phyloP scores from a whole-genome alignment of 2,888 invertebrate genomes.

The Leucoma salicis region DNA sequence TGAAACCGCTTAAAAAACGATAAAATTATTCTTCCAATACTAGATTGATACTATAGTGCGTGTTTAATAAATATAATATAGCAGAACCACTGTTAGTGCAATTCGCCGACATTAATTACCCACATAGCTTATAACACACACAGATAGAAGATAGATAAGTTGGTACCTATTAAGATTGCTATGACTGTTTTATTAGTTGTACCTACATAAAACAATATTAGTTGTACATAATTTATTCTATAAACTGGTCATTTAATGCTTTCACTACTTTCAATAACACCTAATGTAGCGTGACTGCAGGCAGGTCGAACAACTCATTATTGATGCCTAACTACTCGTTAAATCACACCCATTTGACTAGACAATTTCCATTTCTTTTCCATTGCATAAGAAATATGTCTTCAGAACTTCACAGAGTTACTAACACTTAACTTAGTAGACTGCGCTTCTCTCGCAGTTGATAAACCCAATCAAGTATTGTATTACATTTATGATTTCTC shows the following conservation, averaged over 20 bases:
- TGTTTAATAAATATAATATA: too few species aligned
- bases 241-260: conserved; percentile 28
- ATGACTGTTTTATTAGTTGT: too few species aligned
- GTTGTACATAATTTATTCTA: not conserved
- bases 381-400: conserved; percentile 16
- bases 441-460: conserved; percentile 7
- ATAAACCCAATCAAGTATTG: conserved; percentile 41
- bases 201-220: too few species aligned
- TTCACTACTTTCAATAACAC: conserved; percentile 48
- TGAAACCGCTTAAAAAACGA: too few species aligned
- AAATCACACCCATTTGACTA: conserved; percentile 40
- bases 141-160: too few species aligned
- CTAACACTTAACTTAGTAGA: not conserved
- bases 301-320: conserved; percentile 49
- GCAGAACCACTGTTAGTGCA: too few species aligned
- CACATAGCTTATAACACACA: too few species aligned
- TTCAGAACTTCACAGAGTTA: not conserved
- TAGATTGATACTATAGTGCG: too few species aligned
- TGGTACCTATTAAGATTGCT: too few species aligned
- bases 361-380: conserved; percentile 37
- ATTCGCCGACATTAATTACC: too few species aligned
- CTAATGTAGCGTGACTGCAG: conserved; percentile 53
- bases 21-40: too few species aligned
- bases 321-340: conserved; percentile 45
- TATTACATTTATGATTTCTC: conserved; percentile 74